phyloP scores from a whole-genome alignment of 1,140 invertebrate genomes.

The Lanistes nyassanus region DNA sequence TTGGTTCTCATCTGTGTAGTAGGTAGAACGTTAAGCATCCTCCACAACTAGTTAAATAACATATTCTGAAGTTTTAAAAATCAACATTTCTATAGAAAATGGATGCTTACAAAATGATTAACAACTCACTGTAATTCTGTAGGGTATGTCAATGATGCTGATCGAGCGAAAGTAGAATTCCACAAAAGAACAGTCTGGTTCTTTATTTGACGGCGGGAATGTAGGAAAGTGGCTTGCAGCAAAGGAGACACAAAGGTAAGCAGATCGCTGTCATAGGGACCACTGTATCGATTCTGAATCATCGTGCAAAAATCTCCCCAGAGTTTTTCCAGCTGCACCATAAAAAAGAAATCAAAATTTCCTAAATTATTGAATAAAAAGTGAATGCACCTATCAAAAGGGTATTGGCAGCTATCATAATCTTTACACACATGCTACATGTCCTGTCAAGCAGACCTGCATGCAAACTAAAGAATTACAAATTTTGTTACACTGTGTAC shows the following conservation, averaged over 20 bases:
- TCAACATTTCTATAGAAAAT: neutral
- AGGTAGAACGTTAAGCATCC: neutral
- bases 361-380: neutral
- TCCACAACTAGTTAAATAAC: neutral
- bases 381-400: no score
- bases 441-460: no score
- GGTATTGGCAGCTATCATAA: no score
- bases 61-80: neutral
- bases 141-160: slow-evolving; percentile 50
- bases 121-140: slow-evolving; percentile 52
- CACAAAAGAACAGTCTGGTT: slow-evolving; percentile 53
- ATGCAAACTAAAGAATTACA: no score
- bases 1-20: no score
- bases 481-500: no score
- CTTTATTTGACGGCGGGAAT: slow-evolving; percentile 50
- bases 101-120: neutral
- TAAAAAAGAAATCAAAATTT: slow-evolving; percentile 23
- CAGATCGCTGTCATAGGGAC: slow-evolving; percentile 55
- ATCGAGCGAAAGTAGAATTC: slow-evolving; percentile 54
- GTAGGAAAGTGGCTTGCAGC: slow-evolving; percentile 52
- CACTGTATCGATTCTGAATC: slow-evolving; percentile 50
- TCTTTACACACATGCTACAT: no score
- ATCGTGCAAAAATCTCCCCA: slow-evolving; percentile 52
- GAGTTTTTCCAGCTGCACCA: slow-evolving; percentile 57
- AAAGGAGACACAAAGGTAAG: slow-evolving; percentile 51